Evolutionary conservation across 2,888 invertebrate species (phyloP).

Genomic region (Scaptomyza cyrtandrae): DNA sequence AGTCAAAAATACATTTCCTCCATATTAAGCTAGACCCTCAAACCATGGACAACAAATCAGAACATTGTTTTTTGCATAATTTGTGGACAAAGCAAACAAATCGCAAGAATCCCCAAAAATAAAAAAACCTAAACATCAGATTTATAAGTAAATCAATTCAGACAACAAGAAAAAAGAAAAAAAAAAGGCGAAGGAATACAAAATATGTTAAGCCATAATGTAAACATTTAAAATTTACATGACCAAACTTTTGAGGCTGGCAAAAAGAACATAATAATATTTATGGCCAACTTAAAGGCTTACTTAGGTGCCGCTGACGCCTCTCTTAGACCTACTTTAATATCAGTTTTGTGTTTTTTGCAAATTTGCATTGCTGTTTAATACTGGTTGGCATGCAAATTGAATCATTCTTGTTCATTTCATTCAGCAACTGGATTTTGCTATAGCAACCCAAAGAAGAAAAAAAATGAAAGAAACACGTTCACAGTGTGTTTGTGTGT

Average conservation of each 20-base stretch:
- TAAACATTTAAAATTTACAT: conserved; percentile 59
- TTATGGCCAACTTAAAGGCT: conserved; percentile 66
- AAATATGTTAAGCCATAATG: conserved; percentile 57
- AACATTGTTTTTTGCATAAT: conserved; percentile 61
- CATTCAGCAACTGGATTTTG: conserved; percentile 42
- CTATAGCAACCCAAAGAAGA: conserved; percentile 34
- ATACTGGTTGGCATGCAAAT: conserved; percentile 67
- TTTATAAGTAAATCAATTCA: conserved; percentile 63
- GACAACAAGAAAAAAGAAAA: conserved; percentile 5
- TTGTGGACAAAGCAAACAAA: conserved; percentile 38
- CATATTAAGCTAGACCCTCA: not conserved
- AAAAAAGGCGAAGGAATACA: not conserved
- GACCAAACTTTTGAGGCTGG: conserved; percentile 16
- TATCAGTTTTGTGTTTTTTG: conserved; percentile 40
- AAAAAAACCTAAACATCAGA: conserved; percentile 14
- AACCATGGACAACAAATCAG: conserved; percentile 34
- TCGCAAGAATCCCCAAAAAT: not conserved
- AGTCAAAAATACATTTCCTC: not conserved
- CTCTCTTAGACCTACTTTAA: conserved; percentile 63
- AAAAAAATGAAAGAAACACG: not conserved
- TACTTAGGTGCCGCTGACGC: conserved; percentile 40
- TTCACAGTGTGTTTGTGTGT: not conserved
- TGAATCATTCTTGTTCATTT: conserved; percentile 64
- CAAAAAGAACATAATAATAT: conserved; percentile 29
- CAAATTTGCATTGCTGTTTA: conserved; percentile 58